Base-by-base conservation (phyloP, 2,888 invertebrate species). In the Abscondita cerata region DNA sequence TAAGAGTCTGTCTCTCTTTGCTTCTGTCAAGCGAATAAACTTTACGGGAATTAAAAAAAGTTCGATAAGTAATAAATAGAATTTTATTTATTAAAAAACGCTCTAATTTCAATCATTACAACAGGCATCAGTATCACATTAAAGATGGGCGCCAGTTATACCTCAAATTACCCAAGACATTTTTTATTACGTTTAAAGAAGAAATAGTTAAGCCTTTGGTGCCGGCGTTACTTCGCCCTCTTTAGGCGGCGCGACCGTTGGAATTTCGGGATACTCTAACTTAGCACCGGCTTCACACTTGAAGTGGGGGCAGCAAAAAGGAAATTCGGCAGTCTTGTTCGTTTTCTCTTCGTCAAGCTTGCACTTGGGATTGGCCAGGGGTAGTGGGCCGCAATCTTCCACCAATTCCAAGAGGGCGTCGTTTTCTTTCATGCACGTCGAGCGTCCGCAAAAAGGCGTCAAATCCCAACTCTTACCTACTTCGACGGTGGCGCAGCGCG, bases 371-470 rank as follows among this genome's bases (percentile, higher is more conserved):
- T 95, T 95, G 65, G 92, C 88, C 68, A 94, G 84, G 3, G 95
- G 95, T 67, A 94, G 84, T 13, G 95, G 94, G 9, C 95, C 95
- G 74, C 95, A 95, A 81, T 95, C 95, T 76, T 94, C 93, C 0
- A 93, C 93, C 71, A 92, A 83, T 81, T 94, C 93, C 68, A 93
- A 83, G 0, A 94, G 86, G 73, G 91, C 87, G 34, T 89, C 87
- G 68, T 85, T 84, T 90, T 68, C 91, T 68, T 92, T 91, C 2
- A 93, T 91, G 81, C 95, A 95, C 56, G 92, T 93, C 72, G 93
- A 92, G 69, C 92, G 88, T n/a, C 95, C 95, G 76, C 95, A 95
- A 89, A 95, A 95, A 95, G 95, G 95, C 1, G 90, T 84, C 72
- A 95, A 81, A 56, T n/a, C 93, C 95, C 95, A 95, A 62, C 89